Evolutionary conservation across 2,797 vertebrate genomes (phyloP).

Genomic region (Accipiter minullus): DNA sequence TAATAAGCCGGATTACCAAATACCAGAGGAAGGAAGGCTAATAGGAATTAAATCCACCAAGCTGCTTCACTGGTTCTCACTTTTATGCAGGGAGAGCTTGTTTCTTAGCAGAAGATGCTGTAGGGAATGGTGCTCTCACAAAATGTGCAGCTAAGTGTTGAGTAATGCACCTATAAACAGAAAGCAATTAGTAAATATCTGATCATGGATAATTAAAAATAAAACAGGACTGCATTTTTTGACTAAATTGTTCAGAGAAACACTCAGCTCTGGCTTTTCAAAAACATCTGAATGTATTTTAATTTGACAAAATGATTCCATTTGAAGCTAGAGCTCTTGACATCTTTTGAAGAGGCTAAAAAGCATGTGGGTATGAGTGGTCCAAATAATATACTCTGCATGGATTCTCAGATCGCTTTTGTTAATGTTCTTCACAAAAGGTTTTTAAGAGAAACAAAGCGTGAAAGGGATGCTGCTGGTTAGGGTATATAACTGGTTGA

Average conservation of each 20-base stretch:
- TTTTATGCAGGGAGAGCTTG: not conserved
- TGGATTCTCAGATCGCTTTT: not conserved
- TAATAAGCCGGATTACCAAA: not conserved
- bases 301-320: not conserved
- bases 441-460: not conserved
- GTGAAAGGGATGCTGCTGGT: not conserved
- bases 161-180: not conserved
- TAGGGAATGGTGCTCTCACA: not conserved
- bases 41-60: not conserved
- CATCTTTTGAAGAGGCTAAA: not conserved
- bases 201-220: not conserved
- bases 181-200: not conserved
- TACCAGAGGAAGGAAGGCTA: not conserved
- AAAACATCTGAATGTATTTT: not conserved
- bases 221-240: not conserved
- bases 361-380: not conserved
- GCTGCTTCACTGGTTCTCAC: not conserved
- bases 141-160: not conserved
- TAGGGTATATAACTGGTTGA: not conserved
- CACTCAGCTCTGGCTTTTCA: not conserved
- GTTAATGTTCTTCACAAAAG: not conserved
- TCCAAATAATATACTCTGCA: not conserved
- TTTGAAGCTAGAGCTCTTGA: not conserved
- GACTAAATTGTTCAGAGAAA: not conserved
- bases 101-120: not conserved